Base-by-base conservation (phyloP, 2,113 vertebrate genomes). In the Lophura nycthemera region DNA sequence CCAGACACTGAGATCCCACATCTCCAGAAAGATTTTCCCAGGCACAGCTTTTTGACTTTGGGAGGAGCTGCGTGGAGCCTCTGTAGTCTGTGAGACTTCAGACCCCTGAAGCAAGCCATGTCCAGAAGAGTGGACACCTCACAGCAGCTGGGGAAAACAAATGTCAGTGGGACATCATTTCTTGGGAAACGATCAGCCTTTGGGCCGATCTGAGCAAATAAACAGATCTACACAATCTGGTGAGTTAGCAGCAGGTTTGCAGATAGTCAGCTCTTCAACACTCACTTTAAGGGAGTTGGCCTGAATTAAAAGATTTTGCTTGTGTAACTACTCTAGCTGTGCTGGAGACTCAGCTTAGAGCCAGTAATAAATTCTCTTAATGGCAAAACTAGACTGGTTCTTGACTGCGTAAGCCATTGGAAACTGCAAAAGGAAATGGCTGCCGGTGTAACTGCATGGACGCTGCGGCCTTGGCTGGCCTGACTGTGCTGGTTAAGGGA, bases 221-320 rank as follows among this genome's bases (percentile, higher is more conserved):
- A 83, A 84, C 59, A 88, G 86, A 52, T 83, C 64, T 64, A 5
- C 1, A 0, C 60, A 81, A 54, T 60, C 42, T 29, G 29, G 38
- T 71, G 57, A 64, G 69, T 86, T 78, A 72, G 74, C 2, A 73
- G 88, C 36, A 86, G 34, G 61, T 75, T 57, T 86, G 76, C 81
- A 90, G 75, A 30, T 3, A 74, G 69, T 83, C 60, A 63, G 72
- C 50, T 64, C 72, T 80, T 77, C 75, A 77, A 25, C 11, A 59
- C 3, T 40, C n/a, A 83, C 0, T 60, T 40, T 61, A 67, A 82
- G 24, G 43, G 52, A 88, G 32, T 43, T 78, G 65, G 76, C 69
- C 61, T 75, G 38, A 94, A 86, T 86, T 20, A 88, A 86, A 88
- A 80, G 50, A 81, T 92, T 94, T 90, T 88, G 25, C 69, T 90